Percentiles rank a stretch among this genome's conserved stretches.
phyloP scores from a whole-genome alignment of 2,888 invertebrate species.

The Margaritifera margaritifera region DNA sequence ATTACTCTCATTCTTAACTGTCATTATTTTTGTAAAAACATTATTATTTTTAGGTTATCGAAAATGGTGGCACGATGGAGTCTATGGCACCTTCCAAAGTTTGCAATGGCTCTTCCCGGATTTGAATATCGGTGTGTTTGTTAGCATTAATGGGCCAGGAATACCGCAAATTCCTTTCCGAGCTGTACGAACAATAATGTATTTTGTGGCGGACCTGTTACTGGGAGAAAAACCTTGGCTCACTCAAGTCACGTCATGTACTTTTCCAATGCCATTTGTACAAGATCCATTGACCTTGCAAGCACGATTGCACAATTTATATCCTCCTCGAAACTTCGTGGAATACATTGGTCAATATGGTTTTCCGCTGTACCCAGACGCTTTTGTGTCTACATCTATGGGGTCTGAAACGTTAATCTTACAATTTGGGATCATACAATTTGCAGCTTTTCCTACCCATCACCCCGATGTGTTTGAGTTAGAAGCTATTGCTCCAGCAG shows the following conservation, averaged over 20 bases:
- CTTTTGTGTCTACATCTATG: no score
- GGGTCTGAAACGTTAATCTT: no score
- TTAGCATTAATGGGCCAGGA: slow-evolving; percentile 32
- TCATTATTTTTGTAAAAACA: no score
- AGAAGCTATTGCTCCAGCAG: no score
- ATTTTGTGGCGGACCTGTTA: slow-evolving; percentile 20
- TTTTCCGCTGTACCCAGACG: slow-evolving; percentile 24
- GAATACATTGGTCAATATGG: slow-evolving; percentile 28
- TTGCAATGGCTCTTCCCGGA: slow-evolving; percentile 33
- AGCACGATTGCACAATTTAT: slow-evolving; percentile 2
- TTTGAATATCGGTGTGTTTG: slow-evolving; percentile 22
- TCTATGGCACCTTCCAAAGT: slow-evolving; percentile 25
- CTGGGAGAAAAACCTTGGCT: slow-evolving; percentile 27
- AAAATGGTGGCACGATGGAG: slow-evolving; percentile 29
- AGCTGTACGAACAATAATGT: slow-evolving; percentile 21
- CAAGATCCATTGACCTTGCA: neutral
- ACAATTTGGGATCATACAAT: no score
- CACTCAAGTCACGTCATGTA: slow-evolving; percentile 20
- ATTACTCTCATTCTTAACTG: no score
- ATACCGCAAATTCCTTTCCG: slow-evolving; percentile 9
- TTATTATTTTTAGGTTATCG: slow-evolving; percentile 14
- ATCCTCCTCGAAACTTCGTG: slow-evolving; percentile 7
- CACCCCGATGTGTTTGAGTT: no score
- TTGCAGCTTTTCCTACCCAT: no score
- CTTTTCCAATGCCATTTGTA: slow-evolving; percentile 29